Percentiles rank a stretch among this genome's conserved stretches.
Conservation (phyloP, 2,888 invertebrate genomes). For the Xylota segnis region DNA sequence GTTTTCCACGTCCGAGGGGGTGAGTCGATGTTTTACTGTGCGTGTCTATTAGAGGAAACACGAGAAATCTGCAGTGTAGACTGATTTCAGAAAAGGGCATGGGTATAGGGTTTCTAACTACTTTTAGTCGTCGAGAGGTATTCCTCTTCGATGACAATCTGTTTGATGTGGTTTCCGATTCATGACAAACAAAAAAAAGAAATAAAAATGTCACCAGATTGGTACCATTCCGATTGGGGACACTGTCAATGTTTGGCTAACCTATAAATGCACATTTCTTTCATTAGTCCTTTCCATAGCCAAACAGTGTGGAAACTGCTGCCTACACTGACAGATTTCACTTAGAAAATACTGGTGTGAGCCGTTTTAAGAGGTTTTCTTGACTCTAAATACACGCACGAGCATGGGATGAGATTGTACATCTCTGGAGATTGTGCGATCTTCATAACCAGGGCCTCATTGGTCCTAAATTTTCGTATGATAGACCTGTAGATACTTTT, state of each 20-base stretch:
- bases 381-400: no score
- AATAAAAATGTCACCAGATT: neutral
- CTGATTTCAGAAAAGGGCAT: constrained; percentile 40
- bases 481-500: no score
- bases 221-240: neutral
- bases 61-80: constrained; percentile 46
- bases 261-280: neutral
- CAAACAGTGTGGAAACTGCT: no score
- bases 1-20: constrained; percentile 42
- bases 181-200: neutral
- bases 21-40: constrained; percentile 21
- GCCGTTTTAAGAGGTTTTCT: no score
- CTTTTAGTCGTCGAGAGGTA: neutral
- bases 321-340: no score
- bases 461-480: no score
- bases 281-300: no score
- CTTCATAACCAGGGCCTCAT: no score
- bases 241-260: neutral
- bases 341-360: no score
- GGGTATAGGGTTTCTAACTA: constrained; percentile 43
- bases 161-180: constrained; percentile 49
- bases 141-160: neutral
- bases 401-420: no score
- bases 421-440: no score
- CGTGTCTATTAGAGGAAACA: constrained; percentile 41